Base-by-base conservation (phyloP, 1,140 invertebrate genomes). In the Drosophila oshimai region DNA sequence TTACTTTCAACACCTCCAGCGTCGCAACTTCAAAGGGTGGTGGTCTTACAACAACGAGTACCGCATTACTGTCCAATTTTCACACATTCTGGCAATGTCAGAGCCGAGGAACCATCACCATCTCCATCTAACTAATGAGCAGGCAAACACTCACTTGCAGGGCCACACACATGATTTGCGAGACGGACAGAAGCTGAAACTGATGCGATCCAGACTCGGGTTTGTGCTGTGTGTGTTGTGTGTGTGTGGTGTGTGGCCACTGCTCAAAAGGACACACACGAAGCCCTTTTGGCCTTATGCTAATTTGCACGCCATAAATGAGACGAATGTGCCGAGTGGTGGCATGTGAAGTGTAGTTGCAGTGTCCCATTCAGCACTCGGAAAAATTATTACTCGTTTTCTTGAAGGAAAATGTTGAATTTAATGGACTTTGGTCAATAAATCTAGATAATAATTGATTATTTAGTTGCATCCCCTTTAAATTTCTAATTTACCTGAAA, bases 221-320 rank as follows among this genome's bases (percentile, higher is more conserved):
- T 5, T 18, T 17, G n/a, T 24, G 17, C 13, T 42, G 26, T 34
- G 31, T 12, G 26, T 10, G 7, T n/a, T 18, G 4, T 4, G 26
- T 12, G 6, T 6, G 44, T 45, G 1, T 28, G 15, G 58, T 67
- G 72, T 64, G 54, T 55, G 34, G 54, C 49, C 61, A 29, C 36
- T 47, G 22, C 18, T 47, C 49, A 33, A 57, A 81, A 81, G 75
- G 80, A 84, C 80, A 86, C 81, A 87, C 80, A 86, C 75, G 81
- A 87, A 60, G 81, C 57, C 71, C 74, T 65, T 50, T 51, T 50
- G 75, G 80, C 71, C 49, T 33, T 71, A 77, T 87, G 81, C 83
- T 87, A 88, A 87, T 87, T 87, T 87, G 83, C 81, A 88, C 72
- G 73, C 83, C 83, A 88, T 87, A 88, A 87, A 87, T 88, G 81